Evolutionary conservation across 1,140 invertebrate species (phyloP).

Genomic region (Drosophila ironensis): DNA sequence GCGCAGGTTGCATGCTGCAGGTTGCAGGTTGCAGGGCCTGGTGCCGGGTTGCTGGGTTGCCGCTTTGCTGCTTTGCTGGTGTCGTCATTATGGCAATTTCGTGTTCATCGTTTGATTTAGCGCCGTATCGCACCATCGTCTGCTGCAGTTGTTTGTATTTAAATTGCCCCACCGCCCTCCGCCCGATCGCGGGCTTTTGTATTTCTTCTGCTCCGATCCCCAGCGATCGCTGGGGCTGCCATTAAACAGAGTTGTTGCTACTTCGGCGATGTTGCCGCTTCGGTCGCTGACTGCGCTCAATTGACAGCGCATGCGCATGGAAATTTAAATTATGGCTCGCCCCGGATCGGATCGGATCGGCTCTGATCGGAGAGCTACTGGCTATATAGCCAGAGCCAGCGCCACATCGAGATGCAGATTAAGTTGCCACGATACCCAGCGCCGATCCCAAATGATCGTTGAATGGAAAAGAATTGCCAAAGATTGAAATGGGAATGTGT

Average conservation of each 20-base stretch:
- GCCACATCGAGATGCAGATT: slow-evolving; percentile 46
- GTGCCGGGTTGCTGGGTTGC: too few species aligned
- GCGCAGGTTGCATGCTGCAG: neutral
- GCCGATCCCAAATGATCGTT: slow-evolving; percentile 13
- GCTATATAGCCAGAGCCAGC: slow-evolving; percentile 5
- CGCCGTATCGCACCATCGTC: slow-evolving; percentile 43
- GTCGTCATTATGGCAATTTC: slow-evolving; percentile 76
- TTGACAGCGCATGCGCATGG: slow-evolving; percentile 58
- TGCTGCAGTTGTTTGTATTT: slow-evolving; percentile 56
- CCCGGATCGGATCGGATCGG: slow-evolving; percentile 14
- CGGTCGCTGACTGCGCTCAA: slow-evolving; percentile 42
- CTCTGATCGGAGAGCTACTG: neutral
- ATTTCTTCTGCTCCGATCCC: neutral
- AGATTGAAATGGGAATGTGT: neutral
- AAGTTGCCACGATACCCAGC: slow-evolving; percentile 34
- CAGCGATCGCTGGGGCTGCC: slow-evolving; percentile 24
- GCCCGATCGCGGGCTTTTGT: neutral
- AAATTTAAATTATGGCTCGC: slow-evolving; percentile 66
- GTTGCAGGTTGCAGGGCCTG: slow-evolving; percentile 5
- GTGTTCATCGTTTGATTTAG: slow-evolving; percentile 73
- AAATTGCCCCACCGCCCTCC: slow-evolving; percentile 31
- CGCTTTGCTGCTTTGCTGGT: too few species aligned
- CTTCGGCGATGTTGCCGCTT: neutral
- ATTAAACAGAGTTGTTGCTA: slow-evolving; percentile 60
- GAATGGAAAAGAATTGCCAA: neutral